These are phyloP conservation scores for Pedionomus torquatus DNA, from an alignment of 2,113 vertebrate genomes.

Conservation along the genomic window DNA sequence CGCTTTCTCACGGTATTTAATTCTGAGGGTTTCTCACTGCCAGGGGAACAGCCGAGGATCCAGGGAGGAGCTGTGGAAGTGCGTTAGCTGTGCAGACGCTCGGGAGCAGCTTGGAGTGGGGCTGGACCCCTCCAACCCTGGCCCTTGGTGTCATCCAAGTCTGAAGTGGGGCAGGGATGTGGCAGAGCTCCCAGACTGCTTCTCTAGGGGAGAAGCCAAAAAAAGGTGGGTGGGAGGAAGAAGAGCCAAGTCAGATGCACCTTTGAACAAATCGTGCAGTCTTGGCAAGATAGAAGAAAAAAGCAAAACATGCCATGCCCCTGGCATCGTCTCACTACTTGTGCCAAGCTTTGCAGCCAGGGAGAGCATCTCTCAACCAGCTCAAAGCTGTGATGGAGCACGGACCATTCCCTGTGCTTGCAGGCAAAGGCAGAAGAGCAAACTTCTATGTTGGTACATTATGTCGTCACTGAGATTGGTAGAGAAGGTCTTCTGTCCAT, in stretches of 20 bases:
- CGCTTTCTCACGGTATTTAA: not conserved
- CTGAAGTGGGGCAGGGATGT: not conserved
- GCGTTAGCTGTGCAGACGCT: not conserved
- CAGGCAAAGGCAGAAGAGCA: not conserved
- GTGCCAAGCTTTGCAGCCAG: not conserved
- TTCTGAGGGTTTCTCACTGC: conserved; percentile 41
- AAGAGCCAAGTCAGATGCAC: not conserved
- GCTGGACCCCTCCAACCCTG: accelerated
- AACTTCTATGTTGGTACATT: accelerated
- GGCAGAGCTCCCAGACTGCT: not conserved
- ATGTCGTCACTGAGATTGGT: accelerated
- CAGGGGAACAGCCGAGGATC: not conserved
- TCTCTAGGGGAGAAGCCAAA: not conserved
- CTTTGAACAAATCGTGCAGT: not conserved
- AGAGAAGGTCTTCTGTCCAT: not conserved
- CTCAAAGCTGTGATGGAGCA: not conserved
- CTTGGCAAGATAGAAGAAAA: not conserved
- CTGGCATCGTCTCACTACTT: not conserved
- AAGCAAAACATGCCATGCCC: not conserved
- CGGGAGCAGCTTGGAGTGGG: not conserved
- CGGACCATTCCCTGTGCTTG: not conserved
- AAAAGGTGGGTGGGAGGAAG: not conserved
- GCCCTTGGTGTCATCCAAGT: not conserved
- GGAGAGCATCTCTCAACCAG: not conserved
- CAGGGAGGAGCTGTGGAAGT: not conserved